phyloP scores from a whole-genome alignment of 2,797 vertebrate species.

The Sebastes oblongus region DNA sequence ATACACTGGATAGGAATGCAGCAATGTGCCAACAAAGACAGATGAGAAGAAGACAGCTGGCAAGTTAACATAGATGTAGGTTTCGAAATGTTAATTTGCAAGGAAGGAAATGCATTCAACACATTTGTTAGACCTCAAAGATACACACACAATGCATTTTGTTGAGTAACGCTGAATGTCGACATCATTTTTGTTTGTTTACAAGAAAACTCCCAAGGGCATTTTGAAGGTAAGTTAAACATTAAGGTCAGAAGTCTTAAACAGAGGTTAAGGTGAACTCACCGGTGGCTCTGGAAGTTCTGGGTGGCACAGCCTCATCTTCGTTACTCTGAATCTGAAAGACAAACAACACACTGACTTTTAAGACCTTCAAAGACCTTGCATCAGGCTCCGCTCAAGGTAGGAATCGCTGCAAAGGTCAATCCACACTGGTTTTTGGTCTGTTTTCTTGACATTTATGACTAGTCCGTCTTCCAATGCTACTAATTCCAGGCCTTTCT shows the following conservation, averaged over 20 bases:
- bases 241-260: background rate
- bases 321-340: constrained; percentile 92
- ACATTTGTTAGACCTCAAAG: background rate
- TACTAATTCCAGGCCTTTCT: background rate
- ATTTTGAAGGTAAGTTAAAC: background rate
- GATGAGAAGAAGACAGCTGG: background rate
- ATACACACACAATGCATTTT: background rate
- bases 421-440: background rate
- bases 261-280: constrained; percentile 40
- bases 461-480: background rate
- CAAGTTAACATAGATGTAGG: background rate
- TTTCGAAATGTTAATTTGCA: background rate
- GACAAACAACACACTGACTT: constrained; percentile 31
- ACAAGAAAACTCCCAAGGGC: background rate
- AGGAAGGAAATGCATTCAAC: background rate
- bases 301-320: constrained; percentile 79
- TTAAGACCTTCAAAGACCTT: background rate
- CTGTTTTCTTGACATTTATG: background rate
- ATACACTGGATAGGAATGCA: background rate
- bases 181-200: background rate
- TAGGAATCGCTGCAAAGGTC: background rate
- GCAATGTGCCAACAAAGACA: background rate
- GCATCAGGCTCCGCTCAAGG: background rate
- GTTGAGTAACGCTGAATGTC: background rate
- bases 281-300: constrained; percentile 69